Base-by-base conservation (phyloP, 2,797 vertebrate species). In the Choloepus didactylus region DNA sequence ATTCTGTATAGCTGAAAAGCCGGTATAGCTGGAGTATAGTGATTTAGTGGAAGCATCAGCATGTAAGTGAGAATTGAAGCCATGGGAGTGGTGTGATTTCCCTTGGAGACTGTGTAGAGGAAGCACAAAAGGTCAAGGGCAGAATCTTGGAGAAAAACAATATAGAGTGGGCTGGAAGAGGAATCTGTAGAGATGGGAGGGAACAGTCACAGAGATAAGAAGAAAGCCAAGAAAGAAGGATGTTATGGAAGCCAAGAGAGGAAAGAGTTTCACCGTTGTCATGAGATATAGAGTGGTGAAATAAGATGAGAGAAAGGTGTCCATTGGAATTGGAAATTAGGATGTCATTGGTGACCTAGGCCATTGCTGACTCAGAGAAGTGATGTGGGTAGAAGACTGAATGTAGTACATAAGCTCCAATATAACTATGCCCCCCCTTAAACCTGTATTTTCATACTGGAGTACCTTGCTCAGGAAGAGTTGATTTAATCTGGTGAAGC, bases 381-480 rank as follows among this genome's bases (percentile, higher is more conserved):
- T 91, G 41, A 60, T 35, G 6, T 82, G 31, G n/a, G 11, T 54
- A 51, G 79, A 66, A 60, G 29, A 62, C 35, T 80, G 59, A 81
- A 3, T 64, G 9, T 80, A 64, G 77, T 5, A 31, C 23, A 81
- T 96, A 73, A 88, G 81, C 35, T 82, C 31, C 18, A 64, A 10
- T 82, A 9, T 4, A 66, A 35, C 51, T 62, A 0, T 82, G 31
- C 5, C 16, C 49, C 79, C 77, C 51, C 19, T 89, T 76, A 62
- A 73, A 18, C 75, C 12, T 80, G 89, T 93, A 31, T 85, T 87
- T 90, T 89, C 69, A 56, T 46, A 44, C 41, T 81, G 31, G 79
- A 91, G 12, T 54, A 41, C 95, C 69, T 92, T 83, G 64, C 72
- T 72, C 82, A 89, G 62, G 35, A 91, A 90, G 72, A 82, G 54